Evolutionary conservation across 2,888 invertebrate genomes (phyloP).

Genomic region (Melieria omissa): DNA sequence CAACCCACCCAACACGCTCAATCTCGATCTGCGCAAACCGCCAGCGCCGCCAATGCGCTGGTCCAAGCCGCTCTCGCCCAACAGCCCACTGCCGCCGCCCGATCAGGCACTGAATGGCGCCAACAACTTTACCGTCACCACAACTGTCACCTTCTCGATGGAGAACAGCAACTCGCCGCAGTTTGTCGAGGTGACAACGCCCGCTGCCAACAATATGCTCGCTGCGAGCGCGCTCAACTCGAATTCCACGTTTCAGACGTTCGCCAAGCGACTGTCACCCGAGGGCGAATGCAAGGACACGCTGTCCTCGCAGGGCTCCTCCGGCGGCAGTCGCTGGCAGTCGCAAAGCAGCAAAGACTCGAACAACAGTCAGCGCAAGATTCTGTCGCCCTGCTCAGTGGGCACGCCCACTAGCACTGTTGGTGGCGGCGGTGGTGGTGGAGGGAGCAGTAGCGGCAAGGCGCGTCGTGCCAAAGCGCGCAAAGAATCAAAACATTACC

Average conservation of each 20-base stretch:
- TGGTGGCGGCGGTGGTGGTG: conserved; percentile 60
- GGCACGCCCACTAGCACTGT: conserved; percentile 63
- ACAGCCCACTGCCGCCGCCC: conserved; percentile 61
- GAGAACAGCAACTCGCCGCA: conserved; percentile 55
- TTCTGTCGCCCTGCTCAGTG: conserved; percentile 65
- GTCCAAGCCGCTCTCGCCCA: conserved; percentile 78
- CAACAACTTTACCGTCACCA: conserved; percentile 84
- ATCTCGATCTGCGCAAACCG: conserved; percentile 74
- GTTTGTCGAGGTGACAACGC: conserved; percentile 65
- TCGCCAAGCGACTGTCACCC: conserved; percentile 77
- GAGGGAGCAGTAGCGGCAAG: conserved; percentile 56
- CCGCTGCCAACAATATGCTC: conserved; percentile 56
- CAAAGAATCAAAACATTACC: conserved; percentile 77
- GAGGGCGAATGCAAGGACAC: conserved; percentile 72
- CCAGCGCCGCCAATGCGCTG: conserved; percentile 88
- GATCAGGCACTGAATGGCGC: conserved; percentile 67
- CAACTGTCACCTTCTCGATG: conserved; percentile 87
- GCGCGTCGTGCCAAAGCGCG: conserved; percentile 68
- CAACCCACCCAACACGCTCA: conserved; percentile 85
- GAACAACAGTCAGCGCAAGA: conserved; percentile 68
- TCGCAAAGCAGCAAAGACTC: conserved; percentile 69
- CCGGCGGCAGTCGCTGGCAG: conserved; percentile 62
- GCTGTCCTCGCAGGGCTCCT: conserved; percentile 75
- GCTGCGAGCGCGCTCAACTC: conserved; percentile 55
- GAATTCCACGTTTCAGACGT: conserved; percentile 69